Conservation (phyloP, 2,113 vertebrate genomes). For the Psittacula cyanocephala region DNA sequence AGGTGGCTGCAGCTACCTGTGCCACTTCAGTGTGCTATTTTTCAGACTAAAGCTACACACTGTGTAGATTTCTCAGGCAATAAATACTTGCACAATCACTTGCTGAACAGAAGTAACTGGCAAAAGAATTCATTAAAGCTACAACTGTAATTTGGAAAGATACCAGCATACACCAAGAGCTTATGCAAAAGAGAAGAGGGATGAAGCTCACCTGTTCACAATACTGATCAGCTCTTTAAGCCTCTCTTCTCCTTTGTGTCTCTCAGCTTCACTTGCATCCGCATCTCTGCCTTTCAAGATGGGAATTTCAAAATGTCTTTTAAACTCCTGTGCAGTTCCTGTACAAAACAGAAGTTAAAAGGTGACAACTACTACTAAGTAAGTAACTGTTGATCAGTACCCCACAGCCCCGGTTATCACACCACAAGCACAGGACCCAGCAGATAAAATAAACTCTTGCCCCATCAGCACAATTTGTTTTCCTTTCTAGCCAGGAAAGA, state of each 20-base stretch:
- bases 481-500: not conserved
- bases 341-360: slow-evolving; percentile 14
- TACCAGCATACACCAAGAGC: not conserved
- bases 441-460: not conserved
- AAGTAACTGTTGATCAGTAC: not conserved
- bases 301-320: slow-evolving; percentile 93
- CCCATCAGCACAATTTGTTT: not conserved
- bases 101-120: not conserved
- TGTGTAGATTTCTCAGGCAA: not conserved
- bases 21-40: not conserved
- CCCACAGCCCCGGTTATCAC: not conserved
- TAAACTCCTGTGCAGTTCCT: slow-evolving; percentile 96
- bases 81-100: not conserved
- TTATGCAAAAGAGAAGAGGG: not conserved
- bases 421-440: not conserved
- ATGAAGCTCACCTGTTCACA: slow-evolving; percentile 85
- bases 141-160: not conserved
- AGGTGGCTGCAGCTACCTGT: not conserved
- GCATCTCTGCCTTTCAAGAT: slow-evolving; percentile 95
- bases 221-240: slow-evolving; percentile 91
- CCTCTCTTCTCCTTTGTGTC: slow-evolving; percentile 87
- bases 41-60: not conserved
- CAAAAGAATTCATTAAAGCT: slow-evolving; percentile 10
- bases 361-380: not conserved
- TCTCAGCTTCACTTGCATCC: slow-evolving; percentile 84